phyloP scores from a whole-genome alignment of 2,113 vertebrate genomes.

The Gila orcuttii region DNA sequence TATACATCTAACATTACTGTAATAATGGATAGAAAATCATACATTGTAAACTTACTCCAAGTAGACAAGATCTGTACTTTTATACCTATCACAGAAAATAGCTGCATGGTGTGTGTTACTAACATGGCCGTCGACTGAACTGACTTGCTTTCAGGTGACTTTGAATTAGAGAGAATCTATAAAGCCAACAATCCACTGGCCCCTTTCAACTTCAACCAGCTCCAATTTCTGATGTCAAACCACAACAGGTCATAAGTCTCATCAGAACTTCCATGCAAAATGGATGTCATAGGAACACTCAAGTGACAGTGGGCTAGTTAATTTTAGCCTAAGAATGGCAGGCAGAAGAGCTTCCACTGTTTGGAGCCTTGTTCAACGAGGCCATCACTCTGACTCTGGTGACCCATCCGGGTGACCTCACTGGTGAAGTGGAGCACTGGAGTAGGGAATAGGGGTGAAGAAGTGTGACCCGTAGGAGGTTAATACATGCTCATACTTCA shows the following conservation, averaged over 20 bases:
- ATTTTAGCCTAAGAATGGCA: slow-evolving; percentile 39
- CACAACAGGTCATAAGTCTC: slow-evolving; percentile 5
- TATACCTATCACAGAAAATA: not conserved
- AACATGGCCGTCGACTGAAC: not conserved
- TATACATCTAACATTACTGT: no score
- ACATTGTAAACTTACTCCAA: no score
- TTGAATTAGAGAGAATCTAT: not conserved
- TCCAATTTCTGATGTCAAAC: slow-evolving; percentile 17
- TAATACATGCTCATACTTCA: slow-evolving; percentile 50
- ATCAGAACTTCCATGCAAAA: not conserved
- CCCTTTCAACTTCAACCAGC: not conserved
- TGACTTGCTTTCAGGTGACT: not conserved
- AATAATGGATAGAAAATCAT: no score
- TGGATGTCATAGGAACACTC: slow-evolving; percentile 4
- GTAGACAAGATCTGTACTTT: not conserved
- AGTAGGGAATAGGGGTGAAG: slow-evolving; percentile 10
- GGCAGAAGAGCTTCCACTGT: not conserved
- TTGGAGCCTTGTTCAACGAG: slow-evolving; percentile 1
- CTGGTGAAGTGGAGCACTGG: slow-evolving; percentile 9
- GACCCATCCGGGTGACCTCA: not conserved
- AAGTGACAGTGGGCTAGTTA: slow-evolving; percentile 33
- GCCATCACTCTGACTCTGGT: not conserved
- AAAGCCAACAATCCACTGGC: not conserved
- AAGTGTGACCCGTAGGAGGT: slow-evolving; percentile 43
- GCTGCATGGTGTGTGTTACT: not conserved